Evolutionary conservation across 1,140 invertebrate species (phyloP), one percentile per base, ranked within the genome.

Genomic region (Cotesia glomerata): DNA sequence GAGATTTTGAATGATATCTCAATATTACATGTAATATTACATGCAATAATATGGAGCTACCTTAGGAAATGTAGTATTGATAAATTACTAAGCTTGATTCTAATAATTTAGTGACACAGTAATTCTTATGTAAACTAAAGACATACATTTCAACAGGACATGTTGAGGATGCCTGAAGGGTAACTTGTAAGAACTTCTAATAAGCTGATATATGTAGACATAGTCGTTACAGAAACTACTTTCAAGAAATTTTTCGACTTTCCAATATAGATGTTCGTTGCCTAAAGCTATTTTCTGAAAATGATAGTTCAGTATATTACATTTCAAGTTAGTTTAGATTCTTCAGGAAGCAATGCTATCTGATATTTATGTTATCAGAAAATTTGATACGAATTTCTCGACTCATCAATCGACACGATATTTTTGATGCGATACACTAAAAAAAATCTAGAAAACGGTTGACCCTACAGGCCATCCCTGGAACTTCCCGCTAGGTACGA

Each of bases 151-250:
- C 49, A 67, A 34, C 5, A 67, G 65, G 9, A 54, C 65, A 67
- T 67, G 52, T 52, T 67, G 65, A 67, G n/a, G 51, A 34, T 39
- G 49, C 65, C 65, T 34, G 9, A 67, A 18, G 65, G 49, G 49
- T 54, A 52, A 52, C 65, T 67, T 26, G 65, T n/a, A 26, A 26
- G 26, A 67, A 67, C 65, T 67, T 67, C 65, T 67, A 67, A 67
- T 67, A 54, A 67, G 49, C 65, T 49, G 65, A 54, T 54, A 67
- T 67, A 54, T n/a, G 16, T 34, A 67, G 65, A 36, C 34, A 49
- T 54, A 49, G 65, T 67, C 54, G 35, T 67, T 54, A 1, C 5
- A 18, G 11, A 51, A 64, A 45, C 2, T 11, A 8, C 7, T 45
- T 9, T 45, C 7, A 67, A 45, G 51, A 32, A 26, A 26, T 16